These are phyloP conservation scores for Chrysomela aeneicollis DNA, from an alignment of 2,888 invertebrate species.

Conservation along the genomic window DNA sequence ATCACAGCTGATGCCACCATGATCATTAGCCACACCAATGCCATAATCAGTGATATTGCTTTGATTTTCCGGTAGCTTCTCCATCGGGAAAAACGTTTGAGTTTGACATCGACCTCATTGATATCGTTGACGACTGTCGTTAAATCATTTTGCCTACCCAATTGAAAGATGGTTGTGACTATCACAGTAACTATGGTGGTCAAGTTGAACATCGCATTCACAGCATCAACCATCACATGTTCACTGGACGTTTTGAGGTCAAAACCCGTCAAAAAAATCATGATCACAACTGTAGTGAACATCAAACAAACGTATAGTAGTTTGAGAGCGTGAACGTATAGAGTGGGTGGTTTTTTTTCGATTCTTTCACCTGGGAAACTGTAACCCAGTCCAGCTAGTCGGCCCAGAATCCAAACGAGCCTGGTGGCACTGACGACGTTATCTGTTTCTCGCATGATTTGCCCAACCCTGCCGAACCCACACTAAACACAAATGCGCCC, in stretches of 20 bases:
- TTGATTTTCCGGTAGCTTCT: conserved; percentile 30
- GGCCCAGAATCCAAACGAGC: conserved; percentile 34
- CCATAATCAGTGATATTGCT: conserved; percentile 22
- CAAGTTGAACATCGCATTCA: conserved; percentile 33
- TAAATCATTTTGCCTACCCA: conserved; percentile 30
- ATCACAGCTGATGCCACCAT: background rate
- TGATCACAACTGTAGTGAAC: background rate
- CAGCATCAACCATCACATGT: conserved; percentile 19
- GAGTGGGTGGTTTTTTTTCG: background rate
- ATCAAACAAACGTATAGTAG: conserved; percentile 18
- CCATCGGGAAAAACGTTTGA: conserved; percentile 31
- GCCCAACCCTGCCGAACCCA: background rate
- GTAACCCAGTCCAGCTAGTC: conserved; percentile 37
- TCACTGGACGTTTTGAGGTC: background rate
- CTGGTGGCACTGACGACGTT: conserved; percentile 23
- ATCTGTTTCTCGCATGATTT: conserved; percentile 26
- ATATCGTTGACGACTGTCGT: conserved; percentile 25
- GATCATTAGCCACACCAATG: conserved; percentile 21
- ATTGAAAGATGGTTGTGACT: conserved; percentile 29
- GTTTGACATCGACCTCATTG: conserved; percentile 28
- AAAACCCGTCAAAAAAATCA: background rate
- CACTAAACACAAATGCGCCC: conserved; percentile 1
- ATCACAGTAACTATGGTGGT: conserved; percentile 33
- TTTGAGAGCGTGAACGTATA: background rate
- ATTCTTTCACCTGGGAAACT: conserved; percentile 21